phyloP scores from a whole-genome alignment of 2,888 invertebrate species.

The Pollenia angustigena region DNA sequence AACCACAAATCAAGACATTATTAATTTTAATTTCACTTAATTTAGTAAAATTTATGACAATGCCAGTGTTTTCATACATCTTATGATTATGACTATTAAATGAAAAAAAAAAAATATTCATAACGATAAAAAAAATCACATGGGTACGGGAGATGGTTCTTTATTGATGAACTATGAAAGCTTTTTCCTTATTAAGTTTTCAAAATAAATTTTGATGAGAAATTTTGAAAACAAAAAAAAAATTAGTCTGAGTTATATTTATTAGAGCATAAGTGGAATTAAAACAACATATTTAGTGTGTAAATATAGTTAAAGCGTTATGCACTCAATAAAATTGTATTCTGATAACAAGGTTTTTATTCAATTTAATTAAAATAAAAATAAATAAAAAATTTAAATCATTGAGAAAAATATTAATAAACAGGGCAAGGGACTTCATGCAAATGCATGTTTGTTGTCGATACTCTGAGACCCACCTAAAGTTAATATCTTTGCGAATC shows the following conservation, averaged over 20 bases:
- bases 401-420: too few relatives aligned
- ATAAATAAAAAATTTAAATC: too few relatives aligned
- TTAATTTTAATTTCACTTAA: conserved; percentile 77
- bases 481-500: too few relatives aligned
- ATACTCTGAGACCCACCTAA: too few relatives aligned
- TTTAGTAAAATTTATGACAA: conserved; percentile 76
- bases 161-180: conserved; percentile 70
- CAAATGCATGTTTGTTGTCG: too few relatives aligned
- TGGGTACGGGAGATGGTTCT: conserved; percentile 29
- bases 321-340: too few relatives aligned
- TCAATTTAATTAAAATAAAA: too few relatives aligned
- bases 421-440: too few relatives aligned
- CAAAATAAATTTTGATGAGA: conserved; percentile 60
- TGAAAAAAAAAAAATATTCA: conserved; percentile 10
- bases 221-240: conserved; percentile 48
- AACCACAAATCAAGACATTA: conserved; percentile 73
- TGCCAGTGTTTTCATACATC: conserved; percentile 54
- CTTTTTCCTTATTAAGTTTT: conserved; percentile 72
- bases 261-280: conserved; percentile 1
- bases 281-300: neutral
- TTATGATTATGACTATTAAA: conserved; percentile 26
- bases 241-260: conserved; percentile 6
- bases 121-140: neutral
- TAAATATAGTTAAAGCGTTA: neutral
- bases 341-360: too few relatives aligned